Percentiles rank a stretch among this genome's conserved stretches.
These are phyloP conservation scores for Halyomorpha halys DNA, from an alignment of 1,140 invertebrate species.

Conservation along the genomic window DNA sequence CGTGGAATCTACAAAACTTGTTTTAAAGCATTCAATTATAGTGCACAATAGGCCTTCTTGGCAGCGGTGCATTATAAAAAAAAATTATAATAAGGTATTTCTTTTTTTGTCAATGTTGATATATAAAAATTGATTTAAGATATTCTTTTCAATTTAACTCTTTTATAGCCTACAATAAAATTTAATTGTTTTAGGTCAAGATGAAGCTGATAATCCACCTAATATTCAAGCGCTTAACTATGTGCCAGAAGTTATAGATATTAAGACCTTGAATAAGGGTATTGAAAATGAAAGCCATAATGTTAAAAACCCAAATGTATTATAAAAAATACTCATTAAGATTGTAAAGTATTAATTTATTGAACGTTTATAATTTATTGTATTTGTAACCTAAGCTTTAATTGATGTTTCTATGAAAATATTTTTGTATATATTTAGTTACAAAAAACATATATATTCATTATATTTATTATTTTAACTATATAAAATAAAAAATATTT, in stretches of 20 bases:
- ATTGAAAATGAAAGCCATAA: conserved; percentile 16
- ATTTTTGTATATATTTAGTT: too few species aligned
- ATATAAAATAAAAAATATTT: too few species aligned
- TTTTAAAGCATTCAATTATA: too few species aligned
- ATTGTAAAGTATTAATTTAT: not conserved
- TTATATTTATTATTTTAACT: too few species aligned
- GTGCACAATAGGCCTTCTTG: too few species aligned
- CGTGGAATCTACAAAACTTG: too few species aligned
- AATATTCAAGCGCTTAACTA: conserved; percentile 9
- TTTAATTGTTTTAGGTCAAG: conserved; percentile 7
- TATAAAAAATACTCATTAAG: not conserved
- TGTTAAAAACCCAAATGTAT: not conserved
- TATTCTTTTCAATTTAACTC: not conserved
- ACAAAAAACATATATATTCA: too few species aligned
- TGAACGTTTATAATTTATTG: not conserved
- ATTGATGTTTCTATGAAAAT: not conserved
- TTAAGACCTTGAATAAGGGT: not conserved
- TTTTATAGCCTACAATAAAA: not conserved
- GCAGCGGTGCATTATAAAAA: too few species aligned
- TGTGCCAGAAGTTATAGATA: conserved; percentile 12
- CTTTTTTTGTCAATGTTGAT: too few species aligned
- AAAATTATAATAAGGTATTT: too few species aligned
- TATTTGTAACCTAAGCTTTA: conserved; percentile 8
- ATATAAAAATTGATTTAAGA: not conserved
- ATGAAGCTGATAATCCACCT: not conserved